A percentile compares a stretch with the other conserved stretches of the same genome.
Conservation (phyloP, 1,140 invertebrate species). For the Leptopilina boulardi region DNA sequence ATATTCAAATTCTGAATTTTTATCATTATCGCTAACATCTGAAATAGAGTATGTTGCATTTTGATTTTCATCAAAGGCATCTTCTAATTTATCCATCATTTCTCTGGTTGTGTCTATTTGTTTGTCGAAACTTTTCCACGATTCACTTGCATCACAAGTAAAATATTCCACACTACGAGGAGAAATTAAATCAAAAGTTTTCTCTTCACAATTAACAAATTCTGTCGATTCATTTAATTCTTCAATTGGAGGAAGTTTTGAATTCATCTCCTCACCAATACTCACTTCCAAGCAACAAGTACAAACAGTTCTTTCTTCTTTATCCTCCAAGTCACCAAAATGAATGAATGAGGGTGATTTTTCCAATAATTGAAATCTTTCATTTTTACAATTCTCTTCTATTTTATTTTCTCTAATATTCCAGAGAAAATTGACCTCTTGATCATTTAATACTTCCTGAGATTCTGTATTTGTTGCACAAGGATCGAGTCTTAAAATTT, state of each 20-base stretch:
- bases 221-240: not conserved
- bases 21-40: conserved; percentile 31
- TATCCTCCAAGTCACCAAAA: conserved; percentile 45
- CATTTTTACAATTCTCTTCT: conserved; percentile 41
- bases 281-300: conserved; percentile 20
- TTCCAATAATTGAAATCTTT: conserved; percentile 43
- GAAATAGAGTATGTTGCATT: conserved; percentile 52
- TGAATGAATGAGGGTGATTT: conserved; percentile 39
- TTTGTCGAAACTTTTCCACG: not conserved
- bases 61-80: conserved; percentile 8
- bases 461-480: conserved; percentile 16
- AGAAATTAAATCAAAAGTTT: conserved; percentile 8
- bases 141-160: conserved; percentile 39
- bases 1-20: conserved; percentile 30
- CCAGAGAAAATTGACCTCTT: conserved; percentile 52
- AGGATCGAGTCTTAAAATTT: conserved; percentile 37
- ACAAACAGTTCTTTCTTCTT: not conserved
- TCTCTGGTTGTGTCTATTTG: not conserved
- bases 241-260: conserved; percentile 24
- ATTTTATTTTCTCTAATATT: conserved; percentile 39
- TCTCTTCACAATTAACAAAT: not conserved
- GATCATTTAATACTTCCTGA: not conserved
- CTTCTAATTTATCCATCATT: not conserved
- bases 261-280: not conserved
- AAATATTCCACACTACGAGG: conserved; percentile 27